Conservation (phyloP, 2,888 invertebrate genomes). For the Erynnis tages region DNA sequence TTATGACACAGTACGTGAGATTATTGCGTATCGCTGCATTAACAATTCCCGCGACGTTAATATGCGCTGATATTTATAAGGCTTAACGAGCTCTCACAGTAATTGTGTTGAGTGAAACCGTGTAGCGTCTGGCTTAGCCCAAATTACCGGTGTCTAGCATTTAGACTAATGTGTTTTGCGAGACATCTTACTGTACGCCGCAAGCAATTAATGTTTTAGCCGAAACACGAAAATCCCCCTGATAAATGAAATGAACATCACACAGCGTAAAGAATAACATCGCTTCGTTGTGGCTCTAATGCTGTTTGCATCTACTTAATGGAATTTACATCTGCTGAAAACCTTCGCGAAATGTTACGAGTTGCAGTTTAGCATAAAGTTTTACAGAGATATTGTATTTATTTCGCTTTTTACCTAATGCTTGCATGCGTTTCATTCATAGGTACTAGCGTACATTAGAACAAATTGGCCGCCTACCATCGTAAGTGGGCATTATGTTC, state of each 20-base stretch:
- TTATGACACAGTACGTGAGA: background rate
- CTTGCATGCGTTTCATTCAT: no score
- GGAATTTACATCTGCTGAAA: background rate
- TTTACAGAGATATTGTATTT: no score
- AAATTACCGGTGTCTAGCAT: conserved; percentile 44
- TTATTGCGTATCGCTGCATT: conserved; percentile 1
- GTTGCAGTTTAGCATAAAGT: no score
- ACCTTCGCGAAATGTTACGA: no score
- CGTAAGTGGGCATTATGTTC: no score
- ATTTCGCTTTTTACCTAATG: no score
- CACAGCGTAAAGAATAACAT: no score
- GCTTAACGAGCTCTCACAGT: conserved; percentile 37
- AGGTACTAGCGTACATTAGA: no score
- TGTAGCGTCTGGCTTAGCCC: conserved; percentile 35
- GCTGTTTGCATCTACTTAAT: background rate
- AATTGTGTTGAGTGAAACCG: conserved; percentile 50
- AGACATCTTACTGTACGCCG: conserved; percentile 33
- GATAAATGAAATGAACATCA: background rate
- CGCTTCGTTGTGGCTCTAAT: background rate
- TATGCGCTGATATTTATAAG: conserved; percentile 37
- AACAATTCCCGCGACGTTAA: conserved; percentile 14
- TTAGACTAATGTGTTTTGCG: conserved; percentile 41
- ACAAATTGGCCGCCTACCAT: no score
- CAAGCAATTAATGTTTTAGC: conserved; percentile 37
- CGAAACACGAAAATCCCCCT: conserved; percentile 5